Base-by-base conservation (phyloP, 2,113 vertebrate genomes). In the Eulemur rufifrons region DNA sequence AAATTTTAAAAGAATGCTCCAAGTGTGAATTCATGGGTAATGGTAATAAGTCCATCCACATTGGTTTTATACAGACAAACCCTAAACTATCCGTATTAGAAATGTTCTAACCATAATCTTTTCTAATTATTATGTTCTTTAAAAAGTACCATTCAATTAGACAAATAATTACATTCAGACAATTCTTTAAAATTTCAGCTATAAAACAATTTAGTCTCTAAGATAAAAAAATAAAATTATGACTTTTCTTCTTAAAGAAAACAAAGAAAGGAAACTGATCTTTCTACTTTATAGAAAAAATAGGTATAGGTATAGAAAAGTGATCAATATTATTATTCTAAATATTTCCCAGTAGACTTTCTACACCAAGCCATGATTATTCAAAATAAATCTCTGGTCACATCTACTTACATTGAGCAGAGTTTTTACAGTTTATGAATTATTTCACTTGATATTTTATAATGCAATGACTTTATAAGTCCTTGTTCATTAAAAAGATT, bases 141-240 rank as follows among this genome's bases (percentile, higher is more conserved):
- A 42, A 91, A 86, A 87, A 56, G 14, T 86, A 78, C 52, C 52
- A 47, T 90, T 86, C 15, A 80, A 91, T 88, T 89, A 91, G 66
- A 77, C 56, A 91, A 93, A 71, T 84, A 91, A 92, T 77, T 59
- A 29, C 5, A 92, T 92, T 80, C 59, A 66, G 23, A 14, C 50
- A 91, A 52, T 89, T 92, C 52, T 86, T 89, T 94, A 34, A 61
- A 85, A 74, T 8, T n/a, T 86, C 42, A 94, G 27, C 82, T 45
- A 87, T 66, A 64, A 42, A 89, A n/a, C 34, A 85, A 11, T 92
- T 95, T 92, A 76, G 45, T 63, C 63, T 77, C 80, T 90, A 90
- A 86, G 86, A 73, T 83, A 15, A 47, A 89, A 85, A 77, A 73
- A 47, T 42, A 27, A 73, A 29, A n/a, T 23, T 89, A 45, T 14